These are phyloP conservation scores for Orientallactaga bullata DNA, from an alignment of 2,113 vertebrate genomes.

Conservation along the genomic window DNA sequence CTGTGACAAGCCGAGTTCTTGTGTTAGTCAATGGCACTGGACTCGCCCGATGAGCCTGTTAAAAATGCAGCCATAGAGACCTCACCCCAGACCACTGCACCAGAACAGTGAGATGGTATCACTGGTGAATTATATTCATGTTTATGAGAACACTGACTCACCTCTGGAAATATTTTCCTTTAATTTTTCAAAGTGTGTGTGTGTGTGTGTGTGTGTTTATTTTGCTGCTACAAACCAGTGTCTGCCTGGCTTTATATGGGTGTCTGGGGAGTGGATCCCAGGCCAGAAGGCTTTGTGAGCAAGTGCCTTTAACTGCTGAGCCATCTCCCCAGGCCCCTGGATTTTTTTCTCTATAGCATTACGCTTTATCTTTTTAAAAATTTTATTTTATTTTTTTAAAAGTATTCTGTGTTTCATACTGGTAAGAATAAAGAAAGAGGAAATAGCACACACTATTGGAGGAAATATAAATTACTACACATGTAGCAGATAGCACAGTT, in stretches of 20 bases:
- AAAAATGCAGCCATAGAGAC: neutral
- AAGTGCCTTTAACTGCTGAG: too few species aligned
- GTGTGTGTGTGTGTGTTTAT: too few species aligned
- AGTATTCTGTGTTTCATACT: neutral
- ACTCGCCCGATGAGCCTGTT: neutral
- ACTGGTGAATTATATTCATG: neutral
- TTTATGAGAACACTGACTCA: neutral
- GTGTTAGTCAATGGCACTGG: neutral
- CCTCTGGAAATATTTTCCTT: neutral
- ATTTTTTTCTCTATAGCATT: neutral
- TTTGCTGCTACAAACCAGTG: too few species aligned
- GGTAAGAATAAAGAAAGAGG: neutral
- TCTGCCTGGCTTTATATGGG: too few species aligned
- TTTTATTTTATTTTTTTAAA: neutral
- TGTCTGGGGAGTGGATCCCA: too few species aligned
- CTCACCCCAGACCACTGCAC: neutral
- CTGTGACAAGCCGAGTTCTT: neutral
- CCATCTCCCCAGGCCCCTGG: too few species aligned
- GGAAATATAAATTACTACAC: neutral
- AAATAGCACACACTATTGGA: neutral
- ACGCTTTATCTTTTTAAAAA: conserved; percentile 33
- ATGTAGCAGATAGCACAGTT: neutral
- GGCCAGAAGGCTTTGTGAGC: too few species aligned
- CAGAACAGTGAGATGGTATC: neutral
- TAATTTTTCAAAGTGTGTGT: too few species aligned